Conservation (phyloP, 2,797 vertebrate species). For the Halcyon chelicuti region DNA sequence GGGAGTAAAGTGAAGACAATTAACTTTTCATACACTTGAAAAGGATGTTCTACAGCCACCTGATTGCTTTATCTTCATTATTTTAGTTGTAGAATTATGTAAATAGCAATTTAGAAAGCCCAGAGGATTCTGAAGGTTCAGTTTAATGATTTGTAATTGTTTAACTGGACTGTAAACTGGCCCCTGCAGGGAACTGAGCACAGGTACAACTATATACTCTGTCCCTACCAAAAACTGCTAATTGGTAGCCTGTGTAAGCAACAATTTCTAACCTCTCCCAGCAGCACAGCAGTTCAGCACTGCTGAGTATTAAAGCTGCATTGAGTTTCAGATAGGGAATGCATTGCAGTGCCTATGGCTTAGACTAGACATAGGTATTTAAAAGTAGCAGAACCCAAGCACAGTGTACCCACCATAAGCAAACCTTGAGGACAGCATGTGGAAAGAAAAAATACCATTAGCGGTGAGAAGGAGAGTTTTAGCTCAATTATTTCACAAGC, state of each 20-base stretch:
- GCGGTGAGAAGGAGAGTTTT: background rate
- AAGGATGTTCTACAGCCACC: slow-evolving; percentile 19
- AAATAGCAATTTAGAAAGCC: slow-evolving; percentile 57
- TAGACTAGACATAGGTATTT: background rate
- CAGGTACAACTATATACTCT: background rate
- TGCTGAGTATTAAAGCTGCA: background rate
- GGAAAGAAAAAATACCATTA: background rate
- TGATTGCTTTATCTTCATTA: slow-evolving; percentile 53
- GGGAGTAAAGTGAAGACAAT: slow-evolving; percentile 34
- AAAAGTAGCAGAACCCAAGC: background rate
- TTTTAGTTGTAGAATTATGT: slow-evolving; percentile 65
- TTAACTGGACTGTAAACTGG: slow-evolving; percentile 60
- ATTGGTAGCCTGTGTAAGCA: slow-evolving; percentile 5
- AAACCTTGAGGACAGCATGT: background rate
- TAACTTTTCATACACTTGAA: slow-evolving; percentile 41
- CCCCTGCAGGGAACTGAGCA: slow-evolving; percentile 28
- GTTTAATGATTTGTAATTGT: slow-evolving; percentile 51
- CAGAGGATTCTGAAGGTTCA: slow-evolving; percentile 40
- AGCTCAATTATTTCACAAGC: background rate
- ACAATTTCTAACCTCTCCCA: background rate
- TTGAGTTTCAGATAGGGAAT: background rate
- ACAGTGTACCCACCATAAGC: accelerated
- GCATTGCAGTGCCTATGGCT: background rate
- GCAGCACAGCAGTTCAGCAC: background rate
- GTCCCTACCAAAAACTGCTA: slow-evolving; percentile 13